Evolutionary conservation across 2,113 vertebrate species (phyloP).

Genomic region (Gulo gulo): DNA sequence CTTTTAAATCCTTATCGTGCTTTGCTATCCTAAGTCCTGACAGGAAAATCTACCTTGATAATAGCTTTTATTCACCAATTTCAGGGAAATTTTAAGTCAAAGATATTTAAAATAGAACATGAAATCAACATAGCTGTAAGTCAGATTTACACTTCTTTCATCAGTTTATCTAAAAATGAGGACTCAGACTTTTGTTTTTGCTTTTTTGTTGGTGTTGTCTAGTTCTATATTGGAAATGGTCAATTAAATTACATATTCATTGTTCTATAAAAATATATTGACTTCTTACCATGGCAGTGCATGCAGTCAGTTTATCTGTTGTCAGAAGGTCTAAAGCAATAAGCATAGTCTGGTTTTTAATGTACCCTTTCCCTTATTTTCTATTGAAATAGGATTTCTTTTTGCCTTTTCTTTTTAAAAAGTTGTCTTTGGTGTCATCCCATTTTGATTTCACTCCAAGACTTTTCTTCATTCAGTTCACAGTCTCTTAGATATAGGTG

Average conservation of each 20-base stretch:
- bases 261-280: neutral
- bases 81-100: neutral
- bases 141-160: neutral
- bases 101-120: neutral
- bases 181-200: neutral
- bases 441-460: neutral
- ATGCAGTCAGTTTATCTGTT: neutral
- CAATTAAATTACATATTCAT: neutral
- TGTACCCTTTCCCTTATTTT: neutral
- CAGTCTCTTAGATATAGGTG: neutral
- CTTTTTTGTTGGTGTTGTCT: neutral
- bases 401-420: neutral
- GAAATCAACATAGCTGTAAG: neutral
- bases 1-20: neutral
- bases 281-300: neutral
- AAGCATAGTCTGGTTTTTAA: neutral
- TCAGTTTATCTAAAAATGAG: neutral
- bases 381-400: neutral
- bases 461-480: neutral
- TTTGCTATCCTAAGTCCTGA: neutral
- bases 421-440: neutral
- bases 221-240: neutral
- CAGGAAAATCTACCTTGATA: neutral
- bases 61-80: neutral
- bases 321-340: neutral